Evolutionary conservation across 2,888 invertebrate genomes (phyloP), one percentile per base, ranked within the genome.

Genomic region (Andrena chrysosceles): DNA sequence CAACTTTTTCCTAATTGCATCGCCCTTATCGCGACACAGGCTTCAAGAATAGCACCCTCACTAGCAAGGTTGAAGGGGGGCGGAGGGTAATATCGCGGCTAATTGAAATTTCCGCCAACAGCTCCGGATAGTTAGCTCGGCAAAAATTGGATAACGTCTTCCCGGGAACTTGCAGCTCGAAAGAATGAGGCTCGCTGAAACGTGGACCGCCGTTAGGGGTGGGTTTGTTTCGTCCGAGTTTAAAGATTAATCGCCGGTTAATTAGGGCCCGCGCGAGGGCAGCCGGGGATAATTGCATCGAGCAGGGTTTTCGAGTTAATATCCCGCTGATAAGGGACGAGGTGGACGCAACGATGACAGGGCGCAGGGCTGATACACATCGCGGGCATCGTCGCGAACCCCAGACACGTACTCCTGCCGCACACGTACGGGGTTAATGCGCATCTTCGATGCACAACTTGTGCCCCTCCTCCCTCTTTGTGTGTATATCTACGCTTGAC

Each of bases 311-410:
- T 42, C 42, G 42, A 52, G 83, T 64, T 77, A 81, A 83, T 74
- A 23, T 74, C 13, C 20, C 16, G 42, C 16, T 63, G 62, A 73
- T 74, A 73, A 78, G 59, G 73, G 59, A 20, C 20, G 68, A 23
- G 69, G 78, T 63, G 73, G 59, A 20, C 20, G 68, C n/a, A 26
- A 81, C 62, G 83, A 71, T 71, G 85, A 85, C 83, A 42, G 42
- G 83, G 82, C 42, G 52, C 67, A 77, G 66, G 56, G 64, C 49
- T 85, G 82, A 87, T 87, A 85, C 77, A 79, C 79, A 87, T 74
- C 64, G 74, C 49, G 56, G 23, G 79, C 76, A 85, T 85, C 87
- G 85, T 87, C 76, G 64, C 69, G 72, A 69, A 85, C 72, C 69
- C 77, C 49, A 59, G 77, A 75, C 87, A 77, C 84, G 81, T 62